These are phyloP conservation scores for Pseudopipra pipra DNA, from an alignment of 2,113 vertebrate species.

Conservation along the genomic window DNA sequence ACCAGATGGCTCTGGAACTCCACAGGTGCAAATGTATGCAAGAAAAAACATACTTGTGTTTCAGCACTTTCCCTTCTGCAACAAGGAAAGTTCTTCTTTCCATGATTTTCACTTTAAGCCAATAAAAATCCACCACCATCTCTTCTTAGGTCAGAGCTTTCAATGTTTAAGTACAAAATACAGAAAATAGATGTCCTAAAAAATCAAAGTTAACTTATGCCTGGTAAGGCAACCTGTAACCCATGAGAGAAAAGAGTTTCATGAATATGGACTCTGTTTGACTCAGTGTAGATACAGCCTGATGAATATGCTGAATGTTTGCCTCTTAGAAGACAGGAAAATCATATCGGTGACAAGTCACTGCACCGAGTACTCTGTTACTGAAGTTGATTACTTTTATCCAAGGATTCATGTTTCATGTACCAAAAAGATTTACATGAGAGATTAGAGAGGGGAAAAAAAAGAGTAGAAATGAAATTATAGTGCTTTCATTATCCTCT, in stretches of 20 bases:
- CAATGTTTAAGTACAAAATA: background rate
- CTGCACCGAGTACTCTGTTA: background rate
- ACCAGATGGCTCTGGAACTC: background rate
- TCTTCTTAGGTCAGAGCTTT: background rate
- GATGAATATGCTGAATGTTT: background rate
- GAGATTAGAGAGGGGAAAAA: background rate
- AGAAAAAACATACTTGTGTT: background rate
- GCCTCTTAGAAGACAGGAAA: background rate
- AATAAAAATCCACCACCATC: background rate
- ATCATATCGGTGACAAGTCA: background rate
- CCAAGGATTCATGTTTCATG: background rate
- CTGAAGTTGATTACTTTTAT: background rate
- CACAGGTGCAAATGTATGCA: background rate
- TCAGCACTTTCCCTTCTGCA: background rate
- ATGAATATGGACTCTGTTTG: background rate
- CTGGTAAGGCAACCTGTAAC: background rate
- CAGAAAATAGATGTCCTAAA: background rate
- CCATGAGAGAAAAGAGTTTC: background rate
- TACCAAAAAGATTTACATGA: background rate
- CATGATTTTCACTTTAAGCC: background rate
- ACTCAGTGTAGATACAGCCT: background rate
- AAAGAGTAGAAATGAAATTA: background rate
- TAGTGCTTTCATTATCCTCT: background rate
- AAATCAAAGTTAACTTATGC: background rate
- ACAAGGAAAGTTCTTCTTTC: background rate